These are phyloP conservation scores for Drosophila demipolita DNA, from an alignment of 2,888 invertebrate genomes.

Conservation along the genomic window DNA sequence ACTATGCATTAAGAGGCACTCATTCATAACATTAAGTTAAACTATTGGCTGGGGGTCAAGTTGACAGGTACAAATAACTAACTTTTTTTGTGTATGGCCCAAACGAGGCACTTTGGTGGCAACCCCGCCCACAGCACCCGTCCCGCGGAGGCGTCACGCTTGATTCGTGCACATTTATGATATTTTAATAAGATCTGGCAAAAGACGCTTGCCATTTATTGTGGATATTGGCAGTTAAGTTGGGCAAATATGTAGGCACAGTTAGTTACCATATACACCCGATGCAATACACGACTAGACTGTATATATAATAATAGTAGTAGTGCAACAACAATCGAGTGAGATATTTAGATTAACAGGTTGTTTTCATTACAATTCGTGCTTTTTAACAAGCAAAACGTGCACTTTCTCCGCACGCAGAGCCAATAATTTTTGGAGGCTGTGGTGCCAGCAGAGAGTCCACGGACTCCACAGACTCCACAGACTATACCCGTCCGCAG, in stretches of 20 bases:
- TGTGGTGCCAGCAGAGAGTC: neutral
- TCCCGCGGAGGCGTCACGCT: conserved; percentile 46
- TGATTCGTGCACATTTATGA: conserved; percentile 76
- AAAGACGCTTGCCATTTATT: conserved; percentile 65
- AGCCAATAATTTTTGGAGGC: conserved; percentile 79
- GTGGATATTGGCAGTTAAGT: conserved; percentile 57
- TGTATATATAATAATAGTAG: conserved; percentile 80
- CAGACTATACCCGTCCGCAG: conserved; percentile 19
- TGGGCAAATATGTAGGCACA: conserved; percentile 58
- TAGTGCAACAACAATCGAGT: conserved; percentile 74
- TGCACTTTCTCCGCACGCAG: conserved; percentile 84
- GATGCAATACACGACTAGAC: conserved; percentile 71
- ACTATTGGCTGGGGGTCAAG: conserved; percentile 69
- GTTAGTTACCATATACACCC: conserved; percentile 71
- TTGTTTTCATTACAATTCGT: conserved; percentile 83
- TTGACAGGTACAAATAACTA: conserved; percentile 81
- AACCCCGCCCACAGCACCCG: neutral
- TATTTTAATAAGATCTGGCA: conserved; percentile 82
- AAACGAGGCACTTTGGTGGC: conserved; percentile 2
- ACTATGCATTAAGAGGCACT: conserved; percentile 46
- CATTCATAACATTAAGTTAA: conserved; percentile 55
- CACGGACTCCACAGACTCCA: conserved; percentile 6
- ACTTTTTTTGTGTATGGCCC: conserved; percentile 28
- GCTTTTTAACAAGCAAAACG: conserved; percentile 84
- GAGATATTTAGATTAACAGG: conserved; percentile 85